These are phyloP conservation scores for Strigops habroptila DNA, from an alignment of 2,113 vertebrate species.

Conservation along the genomic window DNA sequence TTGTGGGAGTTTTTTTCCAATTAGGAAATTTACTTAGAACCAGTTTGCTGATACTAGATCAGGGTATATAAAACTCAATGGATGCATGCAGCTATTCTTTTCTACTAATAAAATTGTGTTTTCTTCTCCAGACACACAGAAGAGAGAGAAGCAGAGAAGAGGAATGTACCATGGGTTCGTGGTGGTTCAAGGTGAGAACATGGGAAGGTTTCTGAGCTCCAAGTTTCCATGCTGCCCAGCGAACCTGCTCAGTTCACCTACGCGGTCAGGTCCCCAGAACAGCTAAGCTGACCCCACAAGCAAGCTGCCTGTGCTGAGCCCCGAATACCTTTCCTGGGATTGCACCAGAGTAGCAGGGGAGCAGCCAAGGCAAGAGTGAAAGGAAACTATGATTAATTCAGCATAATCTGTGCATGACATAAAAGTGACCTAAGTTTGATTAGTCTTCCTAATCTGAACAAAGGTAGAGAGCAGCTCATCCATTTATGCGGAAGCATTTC, in stretches of 20 bases:
- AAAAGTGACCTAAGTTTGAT: background rate
- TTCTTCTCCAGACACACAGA: background rate
- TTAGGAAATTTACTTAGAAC: background rate
- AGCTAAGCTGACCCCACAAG: background rate
- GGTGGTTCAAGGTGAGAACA: background rate
- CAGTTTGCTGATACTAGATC: background rate
- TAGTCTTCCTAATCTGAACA: background rate
- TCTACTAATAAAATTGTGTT: background rate
- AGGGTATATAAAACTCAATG: background rate
- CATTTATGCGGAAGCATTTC: background rate
- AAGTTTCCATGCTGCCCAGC: rapidly evolving
- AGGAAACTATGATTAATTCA: background rate
- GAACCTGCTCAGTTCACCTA: background rate
- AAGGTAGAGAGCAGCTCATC: background rate
- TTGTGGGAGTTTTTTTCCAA: background rate
- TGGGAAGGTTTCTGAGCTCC: background rate
- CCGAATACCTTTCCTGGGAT: background rate
- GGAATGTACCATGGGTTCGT: background rate
- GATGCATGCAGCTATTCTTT: background rate
- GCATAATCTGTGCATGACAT: background rate
- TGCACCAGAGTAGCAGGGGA: background rate
- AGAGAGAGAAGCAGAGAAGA: background rate
- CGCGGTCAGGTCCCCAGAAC: rapidly evolving
- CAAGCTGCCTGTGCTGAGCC: background rate
- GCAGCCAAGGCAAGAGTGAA: background rate